These are phyloP conservation scores for Aurelia sp. DNA, from an alignment of 30 jellyfish, hydroid and myxozoan species.

Conservation along the genomic window DNA sequence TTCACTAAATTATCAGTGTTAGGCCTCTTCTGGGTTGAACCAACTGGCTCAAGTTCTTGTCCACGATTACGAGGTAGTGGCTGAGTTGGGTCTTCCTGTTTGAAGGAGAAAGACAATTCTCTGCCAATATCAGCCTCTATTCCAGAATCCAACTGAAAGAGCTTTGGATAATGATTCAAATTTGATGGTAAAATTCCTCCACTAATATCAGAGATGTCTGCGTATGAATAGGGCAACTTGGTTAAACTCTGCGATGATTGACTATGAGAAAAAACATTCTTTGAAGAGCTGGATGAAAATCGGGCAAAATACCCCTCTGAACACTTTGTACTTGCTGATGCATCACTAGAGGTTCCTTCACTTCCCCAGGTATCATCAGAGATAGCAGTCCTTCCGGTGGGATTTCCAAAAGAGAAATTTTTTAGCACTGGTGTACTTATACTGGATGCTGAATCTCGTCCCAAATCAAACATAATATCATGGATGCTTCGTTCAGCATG, in stretches of 20 bases:
- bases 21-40: no score
- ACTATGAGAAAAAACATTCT: no score
- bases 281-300: no score
- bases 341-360: neutral
- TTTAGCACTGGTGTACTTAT: neutral
- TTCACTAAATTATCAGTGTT: no score
- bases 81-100: slow-evolving; percentile 55
- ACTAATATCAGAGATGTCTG: neutral
- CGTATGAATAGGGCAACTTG: neutral
- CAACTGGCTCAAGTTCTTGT: no score
- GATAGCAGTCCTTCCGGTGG: neutral
- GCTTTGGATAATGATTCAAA: slow-evolving; percentile 32
- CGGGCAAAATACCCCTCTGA: neutral
- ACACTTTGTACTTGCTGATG: neutral
- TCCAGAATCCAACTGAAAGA: slow-evolving; percentile 17
- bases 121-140: slow-evolving; percentile 1
- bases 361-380: neutral
- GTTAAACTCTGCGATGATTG: neutral
- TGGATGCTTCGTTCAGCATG: neutral
- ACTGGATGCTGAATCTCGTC: neutral
- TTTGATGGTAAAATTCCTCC: slow-evolving; percentile 31
- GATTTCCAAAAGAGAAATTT: neutral
- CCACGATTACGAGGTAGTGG: no score
- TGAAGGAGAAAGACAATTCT: slow-evolving; percentile 8
- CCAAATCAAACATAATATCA: neutral